Base-by-base conservation (phyloP, 1,140 invertebrate species). In the Radopholus similis region DNA sequence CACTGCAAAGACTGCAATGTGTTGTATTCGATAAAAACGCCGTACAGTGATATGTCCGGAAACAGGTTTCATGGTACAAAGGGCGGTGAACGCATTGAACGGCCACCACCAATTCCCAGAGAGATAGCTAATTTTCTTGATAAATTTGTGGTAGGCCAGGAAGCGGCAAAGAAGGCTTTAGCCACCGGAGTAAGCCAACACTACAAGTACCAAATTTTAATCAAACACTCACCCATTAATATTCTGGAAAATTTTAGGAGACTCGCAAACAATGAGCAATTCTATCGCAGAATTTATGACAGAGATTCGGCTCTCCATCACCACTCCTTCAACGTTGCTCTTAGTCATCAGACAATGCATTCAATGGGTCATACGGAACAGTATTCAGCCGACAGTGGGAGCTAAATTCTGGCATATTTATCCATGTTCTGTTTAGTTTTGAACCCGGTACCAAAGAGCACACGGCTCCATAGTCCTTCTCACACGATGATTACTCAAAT, bases 151-250 rank as follows among this genome's bases (percentile, higher is more conserved):
- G 89, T 98, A n/a, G 95, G 95, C n/a, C 95, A 98, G 85, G 90
- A 96, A 72, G 88, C 90, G 84, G 95, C 95, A 0, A 99, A 99
- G 83, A 97, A 96, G 85, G 93, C 97, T n/a, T 85, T 99, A 9
- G 90, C 93, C 32, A 95, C 98, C 4, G 95, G 95, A 30, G 93
- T 98, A 1, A 98, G 98, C 84, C 97, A 97, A 85, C 96, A 99
- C 83, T 98, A 97, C 71, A 64, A 62, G 58, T 62, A 53, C 35
- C 35, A n/a, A n/a, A n/a, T n/a, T n/a, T n/a, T n/a, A n/a, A n/a
- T n/a, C n/a, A n/a, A n/a, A n/a, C 4, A 15, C 23, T 51, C 2
- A 13, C n/a, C 8, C 44, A 11, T 47, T 47, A n/a, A n/a, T n/a
- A n/a, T 15, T 47, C 47, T 51, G 47, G 44, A 8, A 47, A 47